Evolutionary conservation across 2,797 vertebrate species (phyloP).

Genomic region (Leuciscus waleckii): DNA sequence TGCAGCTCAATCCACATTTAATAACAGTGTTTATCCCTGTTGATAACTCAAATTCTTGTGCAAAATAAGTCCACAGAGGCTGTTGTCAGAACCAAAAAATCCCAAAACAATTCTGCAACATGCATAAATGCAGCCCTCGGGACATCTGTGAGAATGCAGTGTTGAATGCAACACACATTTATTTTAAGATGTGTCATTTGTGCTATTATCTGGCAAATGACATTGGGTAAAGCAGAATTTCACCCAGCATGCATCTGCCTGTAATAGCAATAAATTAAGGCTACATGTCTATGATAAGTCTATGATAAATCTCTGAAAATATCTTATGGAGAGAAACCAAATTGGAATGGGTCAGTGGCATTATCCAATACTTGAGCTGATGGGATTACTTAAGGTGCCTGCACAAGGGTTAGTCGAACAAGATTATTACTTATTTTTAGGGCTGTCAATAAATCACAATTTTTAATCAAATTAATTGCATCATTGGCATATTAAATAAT

Average conservation of each 20-base stretch:
- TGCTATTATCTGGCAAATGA: slow-evolving; percentile 43
- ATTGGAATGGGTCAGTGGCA: not conserved
- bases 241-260: slow-evolving; percentile 7
- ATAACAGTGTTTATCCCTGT: slow-evolving; percentile 76
- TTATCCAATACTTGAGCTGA: not conserved
- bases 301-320: not conserved
- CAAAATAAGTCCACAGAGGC: slow-evolving; percentile 61
- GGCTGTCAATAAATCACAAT: not conserved
- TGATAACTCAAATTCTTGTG: slow-evolving; percentile 66
- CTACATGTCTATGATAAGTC: not conserved
- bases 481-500: not conserved
- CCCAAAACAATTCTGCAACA: slow-evolving; percentile 60
- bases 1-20: slow-evolving; percentile 64
- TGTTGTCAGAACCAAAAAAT: slow-evolving; percentile 64
- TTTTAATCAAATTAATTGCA: not conserved
- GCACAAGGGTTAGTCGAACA: not conserved
- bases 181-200: slow-evolving; percentile 67
- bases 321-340: not conserved
- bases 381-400: not conserved
- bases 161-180: slow-evolving; percentile 37
- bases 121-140: slow-evolving; percentile 65
- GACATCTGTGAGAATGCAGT: slow-evolving; percentile 34
- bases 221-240: slow-evolving; percentile 15
- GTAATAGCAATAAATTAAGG: slow-evolving; percentile 6
- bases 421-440: not conserved